phyloP scores from a whole-genome alignment of 2,797 vertebrate genomes.

The Oreonectes daqikongensis region DNA sequence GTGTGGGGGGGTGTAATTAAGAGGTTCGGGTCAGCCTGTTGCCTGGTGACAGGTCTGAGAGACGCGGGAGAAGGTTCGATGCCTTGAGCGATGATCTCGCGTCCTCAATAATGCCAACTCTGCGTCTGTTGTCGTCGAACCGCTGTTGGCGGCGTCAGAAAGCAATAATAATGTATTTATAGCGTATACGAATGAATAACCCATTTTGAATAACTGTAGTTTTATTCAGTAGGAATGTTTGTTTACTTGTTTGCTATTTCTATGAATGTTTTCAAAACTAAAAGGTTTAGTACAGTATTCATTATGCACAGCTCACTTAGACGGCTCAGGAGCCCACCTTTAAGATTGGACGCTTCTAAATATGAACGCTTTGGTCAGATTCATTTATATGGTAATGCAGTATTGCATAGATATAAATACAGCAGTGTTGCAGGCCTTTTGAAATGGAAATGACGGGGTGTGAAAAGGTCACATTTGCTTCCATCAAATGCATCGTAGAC shows the following conservation, averaged over 20 bases:
- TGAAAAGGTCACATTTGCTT: slow-evolving; percentile 56
- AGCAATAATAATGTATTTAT: neutral
- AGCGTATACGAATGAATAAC: too few species aligned
- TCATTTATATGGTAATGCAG: slow-evolving; percentile 61
- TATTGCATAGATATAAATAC: slow-evolving; percentile 48
- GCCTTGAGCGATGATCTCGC: slow-evolving; percentile 16
- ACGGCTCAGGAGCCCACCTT: slow-evolving; percentile 33
- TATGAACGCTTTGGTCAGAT: slow-evolving; percentile 20
- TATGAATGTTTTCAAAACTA: neutral
- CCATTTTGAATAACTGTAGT: too few species aligned
- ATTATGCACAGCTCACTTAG: neutral
- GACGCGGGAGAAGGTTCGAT: neutral
- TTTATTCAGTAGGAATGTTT: neutral
- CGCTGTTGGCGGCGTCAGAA: neutral
- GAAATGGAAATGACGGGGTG: slow-evolving; percentile 49
- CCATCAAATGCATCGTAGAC: slow-evolving; percentile 41
- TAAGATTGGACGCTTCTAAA: slow-evolving; percentile 42
- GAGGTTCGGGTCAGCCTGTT: slow-evolving; percentile 12
- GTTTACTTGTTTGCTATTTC: slow-evolving; percentile 14
- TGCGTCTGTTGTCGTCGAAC: neutral
- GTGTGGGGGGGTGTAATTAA: slow-evolving; percentile 10
- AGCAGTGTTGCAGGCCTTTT: slow-evolving; percentile 47
- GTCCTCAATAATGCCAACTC: neutral
- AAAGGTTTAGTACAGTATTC: neutral
- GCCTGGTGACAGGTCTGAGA: slow-evolving; percentile 26